Conservation (phyloP, 2,113 vertebrate genomes). For the Malurus alboscapulatus region DNA sequence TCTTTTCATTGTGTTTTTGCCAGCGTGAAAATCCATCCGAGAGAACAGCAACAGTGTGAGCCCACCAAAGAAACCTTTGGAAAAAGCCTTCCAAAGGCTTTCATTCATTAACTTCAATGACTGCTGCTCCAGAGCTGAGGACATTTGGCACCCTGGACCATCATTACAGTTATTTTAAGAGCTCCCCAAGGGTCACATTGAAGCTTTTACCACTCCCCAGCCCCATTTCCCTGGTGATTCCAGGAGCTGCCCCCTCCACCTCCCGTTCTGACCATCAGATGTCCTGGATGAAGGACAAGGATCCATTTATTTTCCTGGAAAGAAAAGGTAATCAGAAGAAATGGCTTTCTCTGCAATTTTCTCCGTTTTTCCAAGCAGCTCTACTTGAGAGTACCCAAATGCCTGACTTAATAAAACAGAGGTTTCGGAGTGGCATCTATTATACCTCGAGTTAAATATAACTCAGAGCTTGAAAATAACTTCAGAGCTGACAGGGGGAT, state of each 20-base stretch:
- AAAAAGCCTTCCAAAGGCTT: not conserved
- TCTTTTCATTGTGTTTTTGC: not conserved
- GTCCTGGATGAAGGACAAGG: not conserved
- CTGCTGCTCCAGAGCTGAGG: not conserved
- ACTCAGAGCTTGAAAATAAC: slow-evolving; percentile 25
- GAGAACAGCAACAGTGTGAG: not conserved
- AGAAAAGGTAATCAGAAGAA: not conserved
- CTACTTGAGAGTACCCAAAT: slow-evolving; percentile 5
- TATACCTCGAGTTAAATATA: slow-evolving; percentile 61
- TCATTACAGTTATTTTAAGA: not conserved
- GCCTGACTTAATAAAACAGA: slow-evolving; percentile 55
- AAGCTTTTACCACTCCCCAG: not conserved
- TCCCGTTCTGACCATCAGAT: too few species aligned
- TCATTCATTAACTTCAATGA: not conserved
- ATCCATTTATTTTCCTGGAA: not conserved
- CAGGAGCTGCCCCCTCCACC: fast-evolving
- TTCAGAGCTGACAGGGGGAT: not conserved
- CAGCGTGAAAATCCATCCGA: not conserved
- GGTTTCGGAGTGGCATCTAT: slow-evolving; percentile 44
- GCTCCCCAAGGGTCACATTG: not conserved
- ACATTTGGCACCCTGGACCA: not conserved
- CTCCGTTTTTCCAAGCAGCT: not conserved
- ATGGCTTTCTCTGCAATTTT: not conserved
- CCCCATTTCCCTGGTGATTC: too few species aligned
- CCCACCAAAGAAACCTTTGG: not conserved